phyloP scores from a whole-genome alignment of 2,113 vertebrate species.

The Mirounga angustirostris region DNA sequence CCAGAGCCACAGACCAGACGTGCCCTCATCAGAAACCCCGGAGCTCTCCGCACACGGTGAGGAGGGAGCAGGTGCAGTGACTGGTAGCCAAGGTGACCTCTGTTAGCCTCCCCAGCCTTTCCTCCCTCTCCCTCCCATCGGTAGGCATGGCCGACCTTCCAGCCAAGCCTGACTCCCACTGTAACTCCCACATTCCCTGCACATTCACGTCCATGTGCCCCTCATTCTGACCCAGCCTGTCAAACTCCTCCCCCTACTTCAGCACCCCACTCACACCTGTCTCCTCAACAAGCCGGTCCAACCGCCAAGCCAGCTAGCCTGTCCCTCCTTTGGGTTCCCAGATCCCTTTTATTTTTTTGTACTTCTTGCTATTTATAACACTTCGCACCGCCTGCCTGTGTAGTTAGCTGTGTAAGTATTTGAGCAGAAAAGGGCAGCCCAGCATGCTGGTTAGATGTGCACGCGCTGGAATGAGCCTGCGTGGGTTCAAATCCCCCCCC shows the following conservation, averaged over 20 bases:
- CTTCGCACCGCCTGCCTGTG: neutral
- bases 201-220: fast-evolving
- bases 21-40: neutral
- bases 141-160: neutral
- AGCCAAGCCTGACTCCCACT: neutral
- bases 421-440: neutral
- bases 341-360: neutral
- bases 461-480: neutral
- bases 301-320: neutral
- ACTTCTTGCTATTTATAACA: neutral
- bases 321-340: neutral
- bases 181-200: neutral
- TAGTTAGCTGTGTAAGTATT: neutral
- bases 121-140: fast-evolving
- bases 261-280: neutral
- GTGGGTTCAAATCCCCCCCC: neutral
- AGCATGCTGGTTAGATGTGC: neutral
- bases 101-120: neutral
- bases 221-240: neutral
- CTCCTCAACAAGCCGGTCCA: neutral
- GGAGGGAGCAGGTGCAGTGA: neutral
- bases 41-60: fast-evolving
- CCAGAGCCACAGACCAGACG: neutral
- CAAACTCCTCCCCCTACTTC: neutral
- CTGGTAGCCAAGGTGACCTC: neutral